Conservation (phyloP, 2,888 invertebrate species). For the Amphipoea lucens region DNA sequence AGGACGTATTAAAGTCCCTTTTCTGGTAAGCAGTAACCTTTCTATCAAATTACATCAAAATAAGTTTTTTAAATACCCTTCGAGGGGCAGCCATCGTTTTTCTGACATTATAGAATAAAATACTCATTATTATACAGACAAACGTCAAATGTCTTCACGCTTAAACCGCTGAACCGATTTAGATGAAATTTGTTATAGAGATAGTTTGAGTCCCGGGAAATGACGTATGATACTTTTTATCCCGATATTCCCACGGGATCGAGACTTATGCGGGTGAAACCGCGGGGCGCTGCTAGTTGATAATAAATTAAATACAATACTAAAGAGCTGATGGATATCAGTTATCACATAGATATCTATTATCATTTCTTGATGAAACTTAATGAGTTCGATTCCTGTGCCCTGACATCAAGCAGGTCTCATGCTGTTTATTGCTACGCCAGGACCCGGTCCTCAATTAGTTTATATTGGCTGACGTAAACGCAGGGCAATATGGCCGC, state of each 20-base stretch:
- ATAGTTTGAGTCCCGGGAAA: no score
- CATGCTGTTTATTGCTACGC: constrained; percentile 72
- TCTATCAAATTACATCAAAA: constrained; percentile 3
- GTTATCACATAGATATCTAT: constrained; percentile 1
- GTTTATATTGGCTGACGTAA: constrained; percentile 83
- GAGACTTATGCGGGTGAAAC: no score
- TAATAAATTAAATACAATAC: neutral
- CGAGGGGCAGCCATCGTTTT: neutral
- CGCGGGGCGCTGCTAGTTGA: neutral
- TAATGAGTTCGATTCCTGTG: constrained; percentile 68
- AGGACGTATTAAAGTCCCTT: neutral
- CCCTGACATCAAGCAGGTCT: constrained; percentile 63
- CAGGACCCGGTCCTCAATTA: constrained; percentile 80
- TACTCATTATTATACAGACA: no score
- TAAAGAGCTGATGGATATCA: neutral
- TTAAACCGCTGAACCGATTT: no score
- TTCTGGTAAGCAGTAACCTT: neutral
- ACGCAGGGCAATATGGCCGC: constrained; percentile 68
- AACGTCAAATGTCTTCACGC: no score
- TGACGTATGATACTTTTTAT: no score
- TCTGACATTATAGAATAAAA: neutral
- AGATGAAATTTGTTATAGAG: no score
- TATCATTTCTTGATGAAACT: constrained; percentile 65
- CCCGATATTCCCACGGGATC: no score
- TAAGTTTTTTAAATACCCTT: neutral